Percentiles rank a stretch among this genome's conserved stretches.
Evolutionary conservation across 1,140 invertebrate species (phyloP).

Genomic region (Globodera rostochiensis): DNA sequence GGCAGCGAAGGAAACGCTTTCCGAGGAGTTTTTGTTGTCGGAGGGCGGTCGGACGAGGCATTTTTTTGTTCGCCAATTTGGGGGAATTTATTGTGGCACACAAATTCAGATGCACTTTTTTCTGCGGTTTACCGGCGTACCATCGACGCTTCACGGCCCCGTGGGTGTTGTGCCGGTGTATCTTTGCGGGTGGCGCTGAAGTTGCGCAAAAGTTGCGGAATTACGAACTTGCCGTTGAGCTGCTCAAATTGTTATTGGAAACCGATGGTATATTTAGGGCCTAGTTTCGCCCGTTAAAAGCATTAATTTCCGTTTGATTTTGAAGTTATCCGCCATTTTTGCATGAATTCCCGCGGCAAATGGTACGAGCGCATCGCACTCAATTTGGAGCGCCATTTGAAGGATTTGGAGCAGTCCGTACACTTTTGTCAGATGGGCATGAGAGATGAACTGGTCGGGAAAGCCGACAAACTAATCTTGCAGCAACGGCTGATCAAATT

Average conservation of each 20-base stretch:
- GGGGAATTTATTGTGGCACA: background rate
- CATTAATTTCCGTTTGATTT: background rate
- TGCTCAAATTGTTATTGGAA: constrained; percentile 34
- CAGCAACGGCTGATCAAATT: constrained; percentile 21
- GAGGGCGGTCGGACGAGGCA: background rate
- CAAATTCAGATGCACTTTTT: constrained; percentile 7
- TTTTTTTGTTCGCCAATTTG: background rate
- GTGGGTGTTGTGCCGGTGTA: constrained; percentile 39
- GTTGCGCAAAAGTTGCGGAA: constrained; percentile 30
- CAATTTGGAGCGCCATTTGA: constrained; percentile 56
- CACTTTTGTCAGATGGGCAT: constrained; percentile 4
- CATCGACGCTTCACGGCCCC: constrained; percentile 35
- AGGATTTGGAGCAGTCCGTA: constrained; percentile 34
- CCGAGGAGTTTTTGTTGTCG: constrained; percentile 10
- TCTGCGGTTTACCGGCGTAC: constrained; percentile 23
- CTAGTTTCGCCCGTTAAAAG: too few species aligned
- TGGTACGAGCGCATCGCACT: constrained; percentile 54
- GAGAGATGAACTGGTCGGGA: constrained; percentile 14
- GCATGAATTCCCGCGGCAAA: constrained; percentile 45
- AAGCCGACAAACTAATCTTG: constrained; percentile 15
- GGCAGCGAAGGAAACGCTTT: background rate
- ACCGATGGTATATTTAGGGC: constrained; percentile 20
- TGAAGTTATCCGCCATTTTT: constrained; percentile 37
- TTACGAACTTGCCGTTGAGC: constrained; percentile 35
- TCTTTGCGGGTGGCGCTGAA: constrained; percentile 26